Percentiles rank a stretch among this genome's conserved stretches.
phyloP scores from a whole-genome alignment of 30 jellyfish, hydroid and myxozoan species.

The Chironex yamaguchii region DNA sequence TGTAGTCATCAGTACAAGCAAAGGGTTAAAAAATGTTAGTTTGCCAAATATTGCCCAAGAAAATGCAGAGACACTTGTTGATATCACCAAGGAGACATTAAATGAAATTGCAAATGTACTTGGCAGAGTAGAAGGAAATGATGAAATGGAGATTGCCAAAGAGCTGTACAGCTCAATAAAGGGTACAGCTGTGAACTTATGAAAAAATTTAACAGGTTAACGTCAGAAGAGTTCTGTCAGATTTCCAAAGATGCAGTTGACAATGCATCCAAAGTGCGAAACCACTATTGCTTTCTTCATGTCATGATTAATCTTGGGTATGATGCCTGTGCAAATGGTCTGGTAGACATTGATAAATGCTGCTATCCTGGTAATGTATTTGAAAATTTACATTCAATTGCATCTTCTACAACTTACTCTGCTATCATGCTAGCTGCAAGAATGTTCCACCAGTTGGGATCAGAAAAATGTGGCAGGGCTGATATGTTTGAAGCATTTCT shows the following conservation, averaged over 20 bases:
- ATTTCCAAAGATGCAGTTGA: neutral
- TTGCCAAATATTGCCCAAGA: neutral
- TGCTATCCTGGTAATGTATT: neutral
- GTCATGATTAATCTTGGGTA: constrained; percentile 15
- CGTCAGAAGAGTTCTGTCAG: neutral
- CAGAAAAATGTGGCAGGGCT: constrained; percentile 10
- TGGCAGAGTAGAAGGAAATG: neutral
- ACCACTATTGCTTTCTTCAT: constrained; percentile 18
- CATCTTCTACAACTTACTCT: constrained; percentile 8
- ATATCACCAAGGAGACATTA: neutral
- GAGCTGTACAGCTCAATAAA: neutral
- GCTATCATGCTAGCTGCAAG: constrained; percentile 13
- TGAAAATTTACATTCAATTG: neutral
- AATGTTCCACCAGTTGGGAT: constrained; percentile 34
- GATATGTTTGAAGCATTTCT: constrained; percentile 7
- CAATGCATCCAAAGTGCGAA: neutral
- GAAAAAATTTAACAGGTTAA: neutral
- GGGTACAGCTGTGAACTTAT: constrained; percentile 2
- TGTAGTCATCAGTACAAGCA: neutral
- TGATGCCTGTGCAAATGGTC: constrained; percentile 7
- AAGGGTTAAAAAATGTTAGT: neutral
- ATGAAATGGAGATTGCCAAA: neutral
- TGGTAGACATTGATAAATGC: constrained; percentile 15
- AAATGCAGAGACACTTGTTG: neutral
- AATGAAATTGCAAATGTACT: neutral